Evolutionary conservation across 2,113 vertebrate species (phyloP), one percentile per base, ranked within the genome.

Genomic region (human (Homo sapiens)): DNA sequence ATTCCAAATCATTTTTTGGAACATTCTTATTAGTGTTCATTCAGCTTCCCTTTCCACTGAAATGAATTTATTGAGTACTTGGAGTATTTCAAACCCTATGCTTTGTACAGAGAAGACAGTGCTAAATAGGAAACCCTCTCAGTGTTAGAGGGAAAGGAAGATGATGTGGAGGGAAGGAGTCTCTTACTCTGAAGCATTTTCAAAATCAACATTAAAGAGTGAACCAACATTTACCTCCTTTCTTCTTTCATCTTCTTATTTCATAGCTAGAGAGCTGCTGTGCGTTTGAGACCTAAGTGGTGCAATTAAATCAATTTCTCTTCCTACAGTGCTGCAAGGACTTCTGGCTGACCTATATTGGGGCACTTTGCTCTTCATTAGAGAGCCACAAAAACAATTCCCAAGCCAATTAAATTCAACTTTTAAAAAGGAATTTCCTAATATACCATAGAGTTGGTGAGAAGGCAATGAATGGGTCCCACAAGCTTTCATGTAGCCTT

Each of bases 171-270:
- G 30, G 25, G 18, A 59, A 32, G 50, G 18, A n/a, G 23, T 79
- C 30, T 89, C 22, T 89, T 85, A 91, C 45, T 92, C 32, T 70
- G 32, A 93, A 92, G 57, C 43, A 22, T 59, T 93, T 97, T 93
- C 6, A 79, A 90, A 96, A 82, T 70, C 30, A 55, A 75, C 93
- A 76, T 82, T 61, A 32, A 79, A 92, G 80, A 64, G 16, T 70
- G 27, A 73, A 30, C 50, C 73, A 50, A 18, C 38, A 40, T 75
- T 95, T 94, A 35, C 23, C 40, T 89, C 50, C 64, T 59, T 64
- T 11, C 35, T 43, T 38, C 61, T 94, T 73, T 95, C 43, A 70
- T 93, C 68, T 94, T 86, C 16, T 30, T 59, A 59, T 61, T 89
- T 82, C 16, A 9, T 55, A 48, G 22, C 68, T 84, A 32, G 79